Conservation (phyloP, 1,140 invertebrate species). For the Akabosia matsudoensis region DNA sequence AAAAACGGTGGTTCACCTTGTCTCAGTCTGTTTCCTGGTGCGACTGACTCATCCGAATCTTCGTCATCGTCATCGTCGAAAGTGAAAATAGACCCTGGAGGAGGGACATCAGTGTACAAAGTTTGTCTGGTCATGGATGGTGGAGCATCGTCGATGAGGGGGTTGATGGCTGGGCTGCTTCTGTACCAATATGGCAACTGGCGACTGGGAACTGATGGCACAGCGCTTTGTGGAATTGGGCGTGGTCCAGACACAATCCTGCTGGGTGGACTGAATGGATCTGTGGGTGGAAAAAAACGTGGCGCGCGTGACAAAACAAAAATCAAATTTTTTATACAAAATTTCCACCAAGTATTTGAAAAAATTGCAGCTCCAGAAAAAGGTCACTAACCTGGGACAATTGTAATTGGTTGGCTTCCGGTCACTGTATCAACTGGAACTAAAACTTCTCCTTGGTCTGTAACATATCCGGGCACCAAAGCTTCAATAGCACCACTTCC, state of each 20-base stretch:
- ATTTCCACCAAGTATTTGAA: not conserved
- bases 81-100: slow-evolving; percentile 16
- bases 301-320: too few relatives aligned
- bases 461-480: slow-evolving; percentile 46
- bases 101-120: not conserved
- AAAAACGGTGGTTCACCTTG: not conserved
- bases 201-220: not conserved
- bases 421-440: slow-evolving; percentile 46
- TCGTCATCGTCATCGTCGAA: slow-evolving; percentile 21
- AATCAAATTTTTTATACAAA: not conserved
- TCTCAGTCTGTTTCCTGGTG: slow-evolving; percentile 6
- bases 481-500: slow-evolving; percentile 38
- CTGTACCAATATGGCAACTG: slow-evolving; percentile 15
- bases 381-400: slow-evolving; percentile 43
- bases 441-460: slow-evolving; percentile 46
- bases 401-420: slow-evolving; percentile 45
- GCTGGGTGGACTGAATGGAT: slow-evolving; percentile 18
- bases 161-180: not conserved
- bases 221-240: not conserved
- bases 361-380: too few relatives aligned
- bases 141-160: not conserved
- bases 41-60: not conserved
- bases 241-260: not conserved
- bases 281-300: not conserved
- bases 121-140: not conserved